Conservation (phyloP, 1,140 invertebrate species). For the Aphelenchoides fujianensis region DNA sequence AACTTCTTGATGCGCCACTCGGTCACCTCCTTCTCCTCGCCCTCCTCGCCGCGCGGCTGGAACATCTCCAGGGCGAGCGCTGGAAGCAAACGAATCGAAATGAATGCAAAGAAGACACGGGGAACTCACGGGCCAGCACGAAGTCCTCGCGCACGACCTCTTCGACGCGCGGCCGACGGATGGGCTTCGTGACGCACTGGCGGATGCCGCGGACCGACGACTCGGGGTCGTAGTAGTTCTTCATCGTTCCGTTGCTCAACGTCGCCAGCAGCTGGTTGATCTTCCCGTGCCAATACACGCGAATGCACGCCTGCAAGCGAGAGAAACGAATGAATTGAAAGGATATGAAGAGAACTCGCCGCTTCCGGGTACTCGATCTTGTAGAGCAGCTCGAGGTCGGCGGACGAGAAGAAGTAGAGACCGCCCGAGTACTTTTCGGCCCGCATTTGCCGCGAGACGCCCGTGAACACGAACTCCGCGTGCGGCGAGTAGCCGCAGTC, state of each 20-base stretch:
- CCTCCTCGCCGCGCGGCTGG: constrained; percentile 65
- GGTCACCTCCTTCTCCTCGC: constrained; percentile 75
- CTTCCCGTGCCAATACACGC: constrained; percentile 90
- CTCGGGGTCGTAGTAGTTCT: constrained; percentile 83
- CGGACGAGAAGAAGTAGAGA: constrained; percentile 77
- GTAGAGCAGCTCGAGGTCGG: constrained; percentile 71
- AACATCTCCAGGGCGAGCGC: constrained; percentile 91
- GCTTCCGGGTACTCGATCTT: constrained; percentile 75
- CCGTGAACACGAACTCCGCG: constrained; percentile 82
- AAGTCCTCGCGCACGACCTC: constrained; percentile 84
- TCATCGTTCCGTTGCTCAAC: constrained; percentile 82
- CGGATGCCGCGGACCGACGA: constrained; percentile 83
- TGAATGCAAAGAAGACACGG: no score
- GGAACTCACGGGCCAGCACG: constrained; percentile 66
- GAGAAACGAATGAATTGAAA: neutral
- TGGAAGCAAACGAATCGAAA: no score
- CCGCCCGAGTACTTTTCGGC: constrained; percentile 73
- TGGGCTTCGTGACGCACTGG: constrained; percentile 80
- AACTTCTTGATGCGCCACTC: constrained; percentile 79
- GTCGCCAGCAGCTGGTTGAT: constrained; percentile 92
- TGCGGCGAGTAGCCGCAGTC: constrained; percentile 91
- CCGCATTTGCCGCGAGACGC: constrained; percentile 71
- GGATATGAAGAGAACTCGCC: constrained; percentile 61
- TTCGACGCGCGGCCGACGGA: constrained; percentile 66
- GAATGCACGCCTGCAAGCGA: constrained; percentile 70